phyloP scores from a whole-genome alignment of 2,797 vertebrate species.

The Squalus acanthias region DNA sequence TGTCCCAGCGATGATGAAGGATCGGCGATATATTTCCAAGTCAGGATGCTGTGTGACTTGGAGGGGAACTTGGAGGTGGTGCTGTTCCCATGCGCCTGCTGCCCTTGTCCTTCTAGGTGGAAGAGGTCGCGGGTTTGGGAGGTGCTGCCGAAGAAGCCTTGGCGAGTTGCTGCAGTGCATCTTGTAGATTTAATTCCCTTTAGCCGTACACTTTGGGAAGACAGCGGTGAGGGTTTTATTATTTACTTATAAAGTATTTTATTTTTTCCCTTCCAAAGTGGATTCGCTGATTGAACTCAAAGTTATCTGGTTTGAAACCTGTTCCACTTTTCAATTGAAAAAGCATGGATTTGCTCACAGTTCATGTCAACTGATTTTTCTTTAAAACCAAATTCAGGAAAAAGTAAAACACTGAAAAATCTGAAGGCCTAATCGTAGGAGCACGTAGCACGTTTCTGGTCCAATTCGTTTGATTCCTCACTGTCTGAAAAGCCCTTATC shows the following conservation, averaged over 20 bases:
- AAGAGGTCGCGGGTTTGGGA: too few relatives aligned
- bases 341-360: neutral
- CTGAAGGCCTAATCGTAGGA: neutral
- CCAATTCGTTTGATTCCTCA: neutral
- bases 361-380: neutral
- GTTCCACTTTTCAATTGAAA: neutral
- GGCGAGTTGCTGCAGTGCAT: too few relatives aligned
- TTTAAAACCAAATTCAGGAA: neutral
- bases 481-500: neutral
- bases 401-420: neutral
- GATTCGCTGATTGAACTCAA: neutral
- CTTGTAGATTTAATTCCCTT: neutral
- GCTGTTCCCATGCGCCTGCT: too few relatives aligned
- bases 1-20: too few relatives aligned
- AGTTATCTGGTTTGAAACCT: neutral
- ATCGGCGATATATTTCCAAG: too few relatives aligned
- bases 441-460: neutral
- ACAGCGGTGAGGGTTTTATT: neutral
- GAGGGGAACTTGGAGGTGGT: too few relatives aligned
- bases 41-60: too few relatives aligned
- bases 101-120: too few relatives aligned
- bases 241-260: neutral
- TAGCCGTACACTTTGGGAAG: neutral
- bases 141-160: too few relatives aligned
- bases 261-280: neutral